phyloP scores from a whole-genome alignment of 2,888 invertebrate genomes.

The Meloe dianella region DNA sequence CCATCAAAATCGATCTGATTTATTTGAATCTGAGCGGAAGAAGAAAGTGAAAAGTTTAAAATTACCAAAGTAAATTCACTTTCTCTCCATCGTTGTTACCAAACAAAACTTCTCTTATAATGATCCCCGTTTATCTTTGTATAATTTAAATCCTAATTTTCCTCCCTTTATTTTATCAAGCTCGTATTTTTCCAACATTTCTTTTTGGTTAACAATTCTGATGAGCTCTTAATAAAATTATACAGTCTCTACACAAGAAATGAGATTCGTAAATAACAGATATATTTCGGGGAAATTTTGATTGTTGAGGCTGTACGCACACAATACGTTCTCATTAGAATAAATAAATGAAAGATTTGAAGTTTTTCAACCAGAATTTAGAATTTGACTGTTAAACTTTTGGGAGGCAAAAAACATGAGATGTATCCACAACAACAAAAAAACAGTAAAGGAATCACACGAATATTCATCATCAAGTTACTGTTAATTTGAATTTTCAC shows the following conservation, averaged over 20 bases:
- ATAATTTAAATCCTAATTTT: slow-evolving; percentile 23
- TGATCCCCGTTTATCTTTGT: slow-evolving; percentile 20
- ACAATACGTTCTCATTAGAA: not conserved
- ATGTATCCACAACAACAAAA: not conserved
- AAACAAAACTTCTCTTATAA: slow-evolving; percentile 7
- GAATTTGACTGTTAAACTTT: too few species aligned
- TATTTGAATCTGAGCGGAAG: not conserved
- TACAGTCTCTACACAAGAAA: not conserved
- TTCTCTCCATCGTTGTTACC: not conserved
- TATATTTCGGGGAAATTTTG: not conserved
- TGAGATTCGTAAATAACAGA: not conserved
- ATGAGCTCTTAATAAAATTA: slow-evolving; percentile 1
- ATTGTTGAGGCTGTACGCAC: not conserved
- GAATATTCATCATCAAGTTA: not conserved
- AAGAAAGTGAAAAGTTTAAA: slow-evolving; percentile 7
- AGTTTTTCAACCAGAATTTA: too few species aligned
- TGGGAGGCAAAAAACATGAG: not conserved
- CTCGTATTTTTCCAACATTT: not conserved
- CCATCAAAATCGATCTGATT: not conserved
- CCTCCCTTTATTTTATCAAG: slow-evolving; percentile 10
- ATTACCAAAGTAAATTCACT: not conserved
- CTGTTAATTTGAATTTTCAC: not conserved
- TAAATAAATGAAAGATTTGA: not conserved
- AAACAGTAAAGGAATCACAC: not conserved
- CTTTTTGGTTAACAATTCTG: not conserved